phyloP scores from a whole-genome alignment of 2,113 vertebrate genomes.

The Mus musculus region GRCm39 chr1:190374501-190375000 shows the following conservation, averaged over 20 bases:
- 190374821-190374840: not conserved
- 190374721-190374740: slow-evolving; percentile 11
- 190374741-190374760: slow-evolving; percentile 40
- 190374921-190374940: slow-evolving; percentile 69
- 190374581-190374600: too few relatives aligned
- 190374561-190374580: not conserved
- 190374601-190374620: not conserved
- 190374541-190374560: not conserved
- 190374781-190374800: slow-evolving; percentile 29
- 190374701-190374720: not conserved
- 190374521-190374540: too few relatives aligned
- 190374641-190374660: not conserved
- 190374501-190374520: not conserved
- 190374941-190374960: slow-evolving; percentile 66
- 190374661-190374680: not conserved
- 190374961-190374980: slow-evolving; percentile 71
- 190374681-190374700: not conserved
- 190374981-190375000: slow-evolving; percentile 71
- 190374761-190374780: slow-evolving; percentile 52
- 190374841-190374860: slow-evolving; percentile 2
- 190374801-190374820: not conserved
- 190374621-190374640: not conserved
- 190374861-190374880: slow-evolving; percentile 52
- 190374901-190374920: slow-evolving; percentile 47
- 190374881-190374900: slow-evolving; percentile 41